Conservation (phyloP, 2,888 invertebrate species). For the Thereva nobilitata region DNA sequence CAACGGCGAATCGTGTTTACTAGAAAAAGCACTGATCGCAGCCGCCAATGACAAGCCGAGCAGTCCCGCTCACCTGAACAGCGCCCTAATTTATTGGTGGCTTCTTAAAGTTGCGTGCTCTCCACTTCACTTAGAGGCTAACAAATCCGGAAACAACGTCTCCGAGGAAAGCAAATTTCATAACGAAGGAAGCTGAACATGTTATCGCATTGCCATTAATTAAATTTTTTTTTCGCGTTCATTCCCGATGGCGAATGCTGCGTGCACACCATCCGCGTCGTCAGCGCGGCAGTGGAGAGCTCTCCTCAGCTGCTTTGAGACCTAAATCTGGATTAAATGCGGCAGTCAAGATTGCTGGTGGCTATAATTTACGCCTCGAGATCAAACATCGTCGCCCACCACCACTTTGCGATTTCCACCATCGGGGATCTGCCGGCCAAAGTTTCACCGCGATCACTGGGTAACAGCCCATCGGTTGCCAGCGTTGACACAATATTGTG, state of each 20-base stretch:
- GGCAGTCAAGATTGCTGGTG: background rate
- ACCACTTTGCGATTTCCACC: conserved; percentile 23
- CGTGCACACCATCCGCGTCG: background rate
- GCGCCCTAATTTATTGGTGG: conserved; percentile 24
- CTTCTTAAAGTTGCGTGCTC: conserved; percentile 29
- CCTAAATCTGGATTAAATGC: conserved; percentile 2
- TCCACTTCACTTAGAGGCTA: background rate
- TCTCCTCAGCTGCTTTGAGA: background rate
- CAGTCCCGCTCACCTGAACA: background rate
- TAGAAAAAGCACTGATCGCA: conserved; percentile 2
- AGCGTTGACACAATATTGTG: conserved; percentile 30
- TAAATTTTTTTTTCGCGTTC: background rate
- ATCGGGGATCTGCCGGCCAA: background rate
- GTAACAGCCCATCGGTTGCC: conserved; percentile 23
- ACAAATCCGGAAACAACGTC: conserved; percentile 16
- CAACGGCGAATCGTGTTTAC: conserved; percentile 23
- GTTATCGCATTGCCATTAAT: conserved; percentile 13
- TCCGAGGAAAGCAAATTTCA: conserved; percentile 21
- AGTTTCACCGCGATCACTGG: conserved; percentile 1
- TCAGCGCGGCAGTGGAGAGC: background rate
- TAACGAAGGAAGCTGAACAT: conserved; percentile 20
- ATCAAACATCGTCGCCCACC: conserved; percentile 28
- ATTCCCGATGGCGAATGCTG: background rate
- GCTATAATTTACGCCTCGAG: conserved; percentile 30
- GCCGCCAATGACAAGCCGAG: background rate